A percentile compares a stretch with the other conserved stretches of the same genome.
Conservation (phyloP, 2,113 vertebrate genomes). For the Pavo muticus region DNA sequence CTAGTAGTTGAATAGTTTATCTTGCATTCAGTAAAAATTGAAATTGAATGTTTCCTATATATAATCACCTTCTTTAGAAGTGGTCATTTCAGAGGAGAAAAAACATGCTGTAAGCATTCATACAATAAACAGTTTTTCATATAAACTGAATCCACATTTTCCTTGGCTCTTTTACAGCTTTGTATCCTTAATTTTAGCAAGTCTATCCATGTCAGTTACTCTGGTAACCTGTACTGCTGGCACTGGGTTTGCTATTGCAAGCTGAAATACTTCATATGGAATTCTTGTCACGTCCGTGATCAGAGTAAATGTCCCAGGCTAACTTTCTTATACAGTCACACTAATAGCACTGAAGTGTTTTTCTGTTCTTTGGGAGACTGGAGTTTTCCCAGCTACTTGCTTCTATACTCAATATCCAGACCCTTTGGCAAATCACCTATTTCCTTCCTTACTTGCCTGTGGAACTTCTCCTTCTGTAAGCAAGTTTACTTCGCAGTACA, state of each 20-base stretch:
- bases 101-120: not conserved
- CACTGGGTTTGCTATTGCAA: not conserved
- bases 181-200: slow-evolving; percentile 10
- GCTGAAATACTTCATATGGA: not conserved
- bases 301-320: not conserved
- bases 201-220: slow-evolving; percentile 28
- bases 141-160: not conserved
- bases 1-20: not conserved
- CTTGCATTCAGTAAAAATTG: not conserved
- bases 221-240: slow-evolving; percentile 17
- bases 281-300: slow-evolving; percentile 14
- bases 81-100: not conserved
- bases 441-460: not conserved
- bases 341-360: not conserved
- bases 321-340: not conserved
- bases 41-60: not conserved
- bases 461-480: not conserved
- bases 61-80: not conserved
- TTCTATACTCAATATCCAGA: not conserved
- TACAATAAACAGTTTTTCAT: not conserved
- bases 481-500: not conserved
- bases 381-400: not conserved
- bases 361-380: not conserved
- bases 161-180: not conserved
- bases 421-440: not conserved